Evolutionary conservation across 30 jellyfish, hydroid and myxozoan species (phyloP).

Genomic region (Hydractinia echinata): DNA sequence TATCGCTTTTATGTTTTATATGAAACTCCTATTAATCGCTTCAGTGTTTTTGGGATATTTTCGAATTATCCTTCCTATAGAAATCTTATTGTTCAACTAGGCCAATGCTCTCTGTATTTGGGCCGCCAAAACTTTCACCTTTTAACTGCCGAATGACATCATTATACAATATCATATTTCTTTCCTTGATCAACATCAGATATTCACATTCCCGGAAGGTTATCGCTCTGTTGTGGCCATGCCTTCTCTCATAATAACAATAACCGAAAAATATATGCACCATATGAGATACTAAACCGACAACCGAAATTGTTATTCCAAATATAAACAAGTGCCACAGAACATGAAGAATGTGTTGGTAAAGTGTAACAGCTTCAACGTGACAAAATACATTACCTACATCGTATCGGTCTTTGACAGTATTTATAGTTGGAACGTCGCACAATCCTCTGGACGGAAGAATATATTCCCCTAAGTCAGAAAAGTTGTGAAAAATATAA

Average conservation of each 20-base stretch:
- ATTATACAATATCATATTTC: conserved; percentile 35
- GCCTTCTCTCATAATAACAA: neutral
- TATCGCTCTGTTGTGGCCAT: neutral
- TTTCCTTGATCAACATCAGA: conserved; percentile 28
- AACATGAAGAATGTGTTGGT: conserved; percentile 32
- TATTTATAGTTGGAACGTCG: neutral
- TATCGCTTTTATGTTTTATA: neutral
- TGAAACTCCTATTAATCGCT: neutral
- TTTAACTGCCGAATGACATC: conserved; percentile 27
- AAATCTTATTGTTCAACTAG: no score
- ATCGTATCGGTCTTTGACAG: conserved; percentile 15
- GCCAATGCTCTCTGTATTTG: no score
- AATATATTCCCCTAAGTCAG: conserved; percentile 22
- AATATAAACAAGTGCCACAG: conserved; percentile 34
- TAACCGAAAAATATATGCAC: conserved; percentile 11
- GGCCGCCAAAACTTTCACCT: neutral
- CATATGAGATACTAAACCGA: conserved; percentile 25
- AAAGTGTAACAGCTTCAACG: conserved; percentile 14
- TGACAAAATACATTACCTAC: neutral
- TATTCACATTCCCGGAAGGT: conserved; percentile 38
- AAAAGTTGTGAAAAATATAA: neutral
- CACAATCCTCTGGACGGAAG: conserved; percentile 42
- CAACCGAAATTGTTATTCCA: conserved; percentile 21
- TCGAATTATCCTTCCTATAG: no score
- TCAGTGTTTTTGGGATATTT: neutral